Base-by-base conservation (phyloP, 2,888 invertebrate genomes). In the Chrysomela aeneicollis region DNA sequence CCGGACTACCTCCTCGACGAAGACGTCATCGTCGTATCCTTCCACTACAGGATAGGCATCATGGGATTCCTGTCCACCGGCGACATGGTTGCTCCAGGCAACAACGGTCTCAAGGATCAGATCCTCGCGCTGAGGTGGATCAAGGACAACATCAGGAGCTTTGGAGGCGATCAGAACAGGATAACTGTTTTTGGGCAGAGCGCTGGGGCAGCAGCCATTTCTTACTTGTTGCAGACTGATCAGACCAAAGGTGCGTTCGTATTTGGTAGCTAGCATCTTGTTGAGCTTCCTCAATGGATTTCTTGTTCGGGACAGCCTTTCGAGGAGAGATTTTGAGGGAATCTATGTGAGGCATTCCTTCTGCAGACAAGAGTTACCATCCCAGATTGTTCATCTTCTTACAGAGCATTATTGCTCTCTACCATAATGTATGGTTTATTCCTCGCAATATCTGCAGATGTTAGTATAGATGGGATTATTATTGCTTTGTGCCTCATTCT, bases 71-170 rank as follows among this genome's bases (percentile, higher is more conserved):
- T 92, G 0, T 91, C 90, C 73, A 90, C 91, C 0, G 90, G 88
- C n/a, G 91, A 92, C 71, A 85, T 86, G 0, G 77, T 85, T 0
- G 83, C 90, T 0, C 88, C 92, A 0, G 90, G 90, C 3, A 92
- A 92, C 78, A 87, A 86, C 73, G 92, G 92, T 0, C 77, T 92
- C 32, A 91, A 91, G 75, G 92, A 92, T 83, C 91, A 92, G 81
- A 83, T 84, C 19, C 84, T 89, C 69, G 91, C 90, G 0, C 78
- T 92, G 50, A 85, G 86, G 70, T 92, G 92, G 92, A 82, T 90
- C 0, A 86, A 87, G 61, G 80, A 86, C 51, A 90, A 92, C 77
- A 89, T 92, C 63, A 82, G 85, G 68, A 83, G 84, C 76, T 92
- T 92, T 73, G 90, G 90, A 1, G 92, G 92, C 0, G 87, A 92